Base-by-base conservation (phyloP, 2,888 invertebrate species). In the Drosophila meridiana region DNA sequence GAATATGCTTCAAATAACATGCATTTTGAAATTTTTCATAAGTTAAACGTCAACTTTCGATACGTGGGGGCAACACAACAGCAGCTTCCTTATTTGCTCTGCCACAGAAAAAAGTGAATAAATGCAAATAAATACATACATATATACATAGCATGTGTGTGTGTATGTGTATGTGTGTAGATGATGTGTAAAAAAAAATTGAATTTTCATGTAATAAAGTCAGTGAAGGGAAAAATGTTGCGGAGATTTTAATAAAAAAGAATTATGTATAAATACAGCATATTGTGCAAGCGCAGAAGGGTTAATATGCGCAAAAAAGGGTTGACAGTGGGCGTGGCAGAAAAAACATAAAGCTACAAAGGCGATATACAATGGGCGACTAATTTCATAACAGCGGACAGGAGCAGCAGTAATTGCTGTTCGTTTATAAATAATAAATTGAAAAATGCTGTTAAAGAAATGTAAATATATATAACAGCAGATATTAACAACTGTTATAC, bases 31-130 rank as follows among this genome's bases (percentile, higher is more conserved):
- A 76, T 68, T 65, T 67, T 83, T 73, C 76, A 80, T 71, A 74
- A 63, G 60, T 84, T 82, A 71, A 82, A 69, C 53, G 83, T 80
- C 66, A 77, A 66, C 62, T 57, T 69, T 69, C 65, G 53, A 66
- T 63, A 63, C 57, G 52, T 63, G 5, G 50, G n/a, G n/a, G 50
- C 36, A 57, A 9, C 45, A 11, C 45, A 45, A 30, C n/a, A 57
- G 11, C 34, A 38, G 28, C 28, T 45, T 13, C 11, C 53, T 20
- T 32, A 53, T 28, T 3, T 14, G 26, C 50, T 36, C 9, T 36
- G 36, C 36, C 9, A 36, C 36, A 36, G 11, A 36, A 36, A 36
- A 36, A 6, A 20, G 20, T 20, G 20, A 20, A 20, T 20, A 42
- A 42, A 42, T 13, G 7, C n/a, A 42, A n/a, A 42, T 42, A 42